Percentiles rank a stretch among this genome's conserved stretches.
These are phyloP conservation scores for Drosophila testacea DNA, from an alignment of 2,888 invertebrate genomes.

Conservation along the genomic window DNA sequence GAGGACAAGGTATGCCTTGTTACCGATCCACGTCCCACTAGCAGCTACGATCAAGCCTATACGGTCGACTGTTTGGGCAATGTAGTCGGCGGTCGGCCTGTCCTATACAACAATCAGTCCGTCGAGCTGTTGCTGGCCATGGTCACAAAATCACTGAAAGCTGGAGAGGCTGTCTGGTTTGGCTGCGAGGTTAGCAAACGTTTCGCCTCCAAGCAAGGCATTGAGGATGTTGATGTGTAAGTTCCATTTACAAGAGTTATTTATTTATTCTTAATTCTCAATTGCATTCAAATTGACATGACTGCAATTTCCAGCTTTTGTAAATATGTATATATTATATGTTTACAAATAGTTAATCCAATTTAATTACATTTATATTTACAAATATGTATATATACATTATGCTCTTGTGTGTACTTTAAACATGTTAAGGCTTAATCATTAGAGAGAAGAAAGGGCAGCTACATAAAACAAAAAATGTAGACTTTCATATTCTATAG, in stretches of 20 bases:
- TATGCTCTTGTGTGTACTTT: no score
- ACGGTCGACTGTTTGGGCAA: constrained; percentile 96
- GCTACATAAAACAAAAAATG: no score
- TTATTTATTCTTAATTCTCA: no score
- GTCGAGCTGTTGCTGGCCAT: constrained; percentile 91
- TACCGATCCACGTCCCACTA: constrained; percentile 92
- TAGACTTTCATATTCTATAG: no score
- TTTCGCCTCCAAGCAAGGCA: constrained; percentile 91
- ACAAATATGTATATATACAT: no score
- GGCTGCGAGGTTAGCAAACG: constrained; percentile 95
- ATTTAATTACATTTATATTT: no score
- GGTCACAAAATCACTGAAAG: constrained; percentile 91
- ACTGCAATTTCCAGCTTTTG: no score
- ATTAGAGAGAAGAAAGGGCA: no score
- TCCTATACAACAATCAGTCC: constrained; percentile 95
- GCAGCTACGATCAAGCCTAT: constrained; percentile 92
- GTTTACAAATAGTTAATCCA: no score
- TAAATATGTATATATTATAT: no score
- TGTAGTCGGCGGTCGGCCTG: constrained; percentile 91
- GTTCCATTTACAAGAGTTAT: constrained; percentile 72
- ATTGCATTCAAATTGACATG: no score
- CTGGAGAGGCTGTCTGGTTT: constrained; percentile 96
- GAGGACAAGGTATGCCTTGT: constrained; percentile 95
- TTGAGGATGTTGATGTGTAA: constrained; percentile 91
- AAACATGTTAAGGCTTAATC: no score